Base-by-base conservation (phyloP, 2,888 invertebrate genomes). In the Orthonychiurus folsomi region DNA sequence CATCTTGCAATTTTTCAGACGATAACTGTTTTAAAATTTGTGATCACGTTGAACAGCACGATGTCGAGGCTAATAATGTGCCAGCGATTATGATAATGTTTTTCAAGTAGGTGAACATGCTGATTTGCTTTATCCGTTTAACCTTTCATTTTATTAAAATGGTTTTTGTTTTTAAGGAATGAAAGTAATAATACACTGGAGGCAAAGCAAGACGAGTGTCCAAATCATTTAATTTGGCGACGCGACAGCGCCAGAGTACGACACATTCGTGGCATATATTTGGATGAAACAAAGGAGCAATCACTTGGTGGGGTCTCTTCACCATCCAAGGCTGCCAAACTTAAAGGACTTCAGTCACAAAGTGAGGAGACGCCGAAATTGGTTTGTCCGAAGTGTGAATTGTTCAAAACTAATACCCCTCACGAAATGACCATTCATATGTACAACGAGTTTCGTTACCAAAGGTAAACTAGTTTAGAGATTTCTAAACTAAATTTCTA, bases 351-450 rank as follows among this genome's bases (percentile, higher is more conserved):
- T 18, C 50, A 52, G 27, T 47, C 52, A 37, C 54, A 37, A 15
- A 28, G 26, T 1, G 56, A 20, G 50, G 24, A 50, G 21, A 50
- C 54, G 20, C 50, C 56, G 25, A 60, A 52, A 50, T 62, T 65
- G 12, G 59, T 68, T 3, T 87, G 87, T 73, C 81, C 85, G 0
- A 75, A 84, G 58, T 88, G 87, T 70, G 78, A 78, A 24, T 77
- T 79, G 24, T 83, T 83, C 67, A 80, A 79, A 50, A 82, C 84
- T 0, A 82, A 81, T 59, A 80, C 79, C 25, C 79, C 79, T 24
- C 80, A 81, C 3, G 81, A 82, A n/a, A 83, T 87, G 79, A 80
- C 82, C 60, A 81, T 82, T 48, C 87, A 87, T 77, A 76, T 87
- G 59, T 86, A 80, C 71, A 82, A 84, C 72, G 87, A 87, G 73